Conservation (phyloP, 2,113 vertebrate species). For the Cepphus grylle region DNA sequence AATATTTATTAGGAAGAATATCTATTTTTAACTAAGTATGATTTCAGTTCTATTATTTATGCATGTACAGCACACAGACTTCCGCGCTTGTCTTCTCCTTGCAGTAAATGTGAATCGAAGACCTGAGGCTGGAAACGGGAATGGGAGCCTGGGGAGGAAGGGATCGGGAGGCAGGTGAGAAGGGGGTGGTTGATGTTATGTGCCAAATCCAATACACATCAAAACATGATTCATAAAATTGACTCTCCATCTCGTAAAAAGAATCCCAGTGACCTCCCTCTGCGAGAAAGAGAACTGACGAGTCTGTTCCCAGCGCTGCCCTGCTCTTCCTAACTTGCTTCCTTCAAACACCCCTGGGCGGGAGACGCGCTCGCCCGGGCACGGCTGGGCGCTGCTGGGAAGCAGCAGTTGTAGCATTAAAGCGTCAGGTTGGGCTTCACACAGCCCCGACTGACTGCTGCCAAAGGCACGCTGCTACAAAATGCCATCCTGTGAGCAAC, state of each 20-base stretch:
- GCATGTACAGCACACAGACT: constrained; percentile 2
- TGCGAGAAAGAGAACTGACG: accelerated
- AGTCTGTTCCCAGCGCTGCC: not conserved
- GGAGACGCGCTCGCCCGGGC: accelerated
- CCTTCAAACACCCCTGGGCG: accelerated
- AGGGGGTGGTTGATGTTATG: not conserved
- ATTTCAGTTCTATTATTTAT: constrained; percentile 76
- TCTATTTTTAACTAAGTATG: constrained; percentile 72
- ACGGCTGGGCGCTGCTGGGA: not conserved
- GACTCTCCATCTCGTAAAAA: not conserved
- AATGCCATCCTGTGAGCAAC: not conserved
- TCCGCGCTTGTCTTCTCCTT: not conserved
- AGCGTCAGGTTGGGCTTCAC: accelerated
- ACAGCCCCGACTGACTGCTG: not conserved
- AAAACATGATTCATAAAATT: not conserved
- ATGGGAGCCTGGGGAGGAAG: not conserved
- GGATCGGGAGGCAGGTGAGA: not conserved
- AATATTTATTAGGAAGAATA: constrained; percentile 75
- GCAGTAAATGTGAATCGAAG: not conserved
- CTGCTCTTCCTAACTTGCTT: accelerated
- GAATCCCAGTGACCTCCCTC: not conserved
- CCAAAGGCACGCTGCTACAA: accelerated
- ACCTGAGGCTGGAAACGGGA: not conserved
- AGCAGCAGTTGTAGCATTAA: not conserved
- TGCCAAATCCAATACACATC: not conserved